Percentiles rank a stretch among this genome's conserved stretches.
Evolutionary conservation across 1,140 invertebrate species (phyloP).

Genomic region (Alviniconcha marisindica): DNA sequence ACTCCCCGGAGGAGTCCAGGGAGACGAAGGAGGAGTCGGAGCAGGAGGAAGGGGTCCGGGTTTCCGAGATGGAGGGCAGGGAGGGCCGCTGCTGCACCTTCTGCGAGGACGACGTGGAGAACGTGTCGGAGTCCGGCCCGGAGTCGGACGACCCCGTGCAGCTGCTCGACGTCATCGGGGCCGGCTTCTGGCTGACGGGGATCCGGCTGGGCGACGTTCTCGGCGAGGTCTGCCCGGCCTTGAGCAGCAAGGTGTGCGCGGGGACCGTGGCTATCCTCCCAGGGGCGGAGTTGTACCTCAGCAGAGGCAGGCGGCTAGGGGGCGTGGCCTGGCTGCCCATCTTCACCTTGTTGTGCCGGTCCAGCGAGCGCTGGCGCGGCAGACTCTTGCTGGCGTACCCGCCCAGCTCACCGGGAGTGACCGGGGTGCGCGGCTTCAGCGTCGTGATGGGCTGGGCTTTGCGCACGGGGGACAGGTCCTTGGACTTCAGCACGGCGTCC

Average conservation of each 20-base stretch:
- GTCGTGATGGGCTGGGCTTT: conserved; percentile 72
- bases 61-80: conserved; percentile 61
- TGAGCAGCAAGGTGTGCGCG: conserved; percentile 52
- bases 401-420: conserved; percentile 42
- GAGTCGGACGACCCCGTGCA: not conserved
- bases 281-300: conserved; percentile 67
- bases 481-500: conserved; percentile 52
- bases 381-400: conserved; percentile 52
- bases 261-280: conserved; percentile 69
- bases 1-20: conserved; percentile 44
- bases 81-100: conserved; percentile 53
- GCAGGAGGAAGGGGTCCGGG: conserved; percentile 61
- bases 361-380: conserved; percentile 49
- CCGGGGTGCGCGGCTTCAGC: conserved; percentile 59
- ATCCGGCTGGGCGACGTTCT: conserved; percentile 53
- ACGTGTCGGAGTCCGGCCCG: not conserved
- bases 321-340: conserved; percentile 54
- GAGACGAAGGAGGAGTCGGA: conserved; percentile 57
- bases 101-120: conserved; percentile 24
- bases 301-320: conserved; percentile 51
- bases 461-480: conserved; percentile 49
- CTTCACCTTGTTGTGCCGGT: conserved; percentile 42
- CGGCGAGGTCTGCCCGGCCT: conserved; percentile 34
- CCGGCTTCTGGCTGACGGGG: conserved; percentile 40
- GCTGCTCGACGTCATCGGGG: not conserved